Evolutionary conservation across 2,888 invertebrate genomes (phyloP).

Genomic region (Phengaris arion): DNA sequence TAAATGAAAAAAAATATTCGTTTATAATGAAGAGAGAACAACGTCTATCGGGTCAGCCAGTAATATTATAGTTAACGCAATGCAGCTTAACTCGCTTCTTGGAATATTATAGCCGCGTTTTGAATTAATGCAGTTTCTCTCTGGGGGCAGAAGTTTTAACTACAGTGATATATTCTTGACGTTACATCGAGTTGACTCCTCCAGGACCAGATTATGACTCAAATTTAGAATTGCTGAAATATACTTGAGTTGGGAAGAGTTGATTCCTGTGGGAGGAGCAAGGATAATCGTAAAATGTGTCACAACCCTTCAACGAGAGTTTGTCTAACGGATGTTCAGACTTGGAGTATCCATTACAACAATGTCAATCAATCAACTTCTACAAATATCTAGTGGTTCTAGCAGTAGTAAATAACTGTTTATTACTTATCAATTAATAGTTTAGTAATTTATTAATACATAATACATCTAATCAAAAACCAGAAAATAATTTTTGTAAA

Average conservation of each 20-base stretch:
- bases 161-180: constrained; percentile 6
- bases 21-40: too few species aligned
- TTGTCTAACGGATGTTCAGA: neutral
- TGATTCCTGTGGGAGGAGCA: neutral
- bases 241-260: constrained; percentile 9
- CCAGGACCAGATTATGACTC: neutral
- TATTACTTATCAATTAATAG: too few species aligned
- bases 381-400: too few species aligned
- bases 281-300: neutral
- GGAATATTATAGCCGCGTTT: neutral
- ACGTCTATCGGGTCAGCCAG: too few species aligned
- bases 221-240: constrained; percentile 9
- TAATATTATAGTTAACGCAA: neutral
- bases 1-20: too few species aligned
- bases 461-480: too few species aligned
- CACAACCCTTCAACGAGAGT: neutral
- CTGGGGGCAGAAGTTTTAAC: constrained; percentile 1
- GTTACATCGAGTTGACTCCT: neutral
- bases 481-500: too few species aligned
- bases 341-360: neutral
- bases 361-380: neutral
- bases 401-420: too few species aligned
- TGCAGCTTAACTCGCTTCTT: neutral
- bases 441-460: too few species aligned
- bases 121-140: constrained; percentile 3